These are phyloP conservation scores for Melanotaenia pygmaea DNA, from an alignment of 2,797 vertebrate genomes.

Conservation along the genomic window DNA sequence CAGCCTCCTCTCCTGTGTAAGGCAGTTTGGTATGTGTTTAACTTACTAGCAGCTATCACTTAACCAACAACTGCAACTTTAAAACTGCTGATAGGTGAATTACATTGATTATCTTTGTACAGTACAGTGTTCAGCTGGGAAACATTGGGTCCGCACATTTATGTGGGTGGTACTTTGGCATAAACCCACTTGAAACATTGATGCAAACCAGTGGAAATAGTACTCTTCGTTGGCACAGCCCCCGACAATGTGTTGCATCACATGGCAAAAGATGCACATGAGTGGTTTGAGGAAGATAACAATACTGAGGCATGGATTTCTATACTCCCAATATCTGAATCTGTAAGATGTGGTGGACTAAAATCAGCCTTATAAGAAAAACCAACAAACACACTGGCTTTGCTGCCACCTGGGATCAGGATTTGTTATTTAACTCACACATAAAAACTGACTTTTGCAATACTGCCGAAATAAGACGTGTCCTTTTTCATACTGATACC, in stretches of 20 bases:
- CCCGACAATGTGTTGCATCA: background rate
- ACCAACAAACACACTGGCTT: background rate
- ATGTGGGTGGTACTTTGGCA: background rate
- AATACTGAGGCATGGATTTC: background rate
- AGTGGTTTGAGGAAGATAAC: background rate
- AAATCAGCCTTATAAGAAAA: background rate
- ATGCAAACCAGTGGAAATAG: background rate
- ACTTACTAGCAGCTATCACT: background rate
- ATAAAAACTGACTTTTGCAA: too few relatives aligned
- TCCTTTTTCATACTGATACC: too few relatives aligned
- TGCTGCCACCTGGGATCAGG: background rate
- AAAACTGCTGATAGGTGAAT: background rate
- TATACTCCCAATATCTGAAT: background rate
- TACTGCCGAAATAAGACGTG: too few relatives aligned
- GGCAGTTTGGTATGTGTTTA: background rate
- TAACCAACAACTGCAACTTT: background rate
- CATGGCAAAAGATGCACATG: background rate
- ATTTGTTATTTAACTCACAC: too few relatives aligned
- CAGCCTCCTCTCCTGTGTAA: slow-evolving; percentile 4
- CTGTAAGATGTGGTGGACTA: background rate
- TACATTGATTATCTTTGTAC: slow-evolving; percentile 2
- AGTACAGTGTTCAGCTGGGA: background rate
- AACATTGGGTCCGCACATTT: background rate
- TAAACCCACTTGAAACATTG: background rate
- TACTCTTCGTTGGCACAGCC: background rate